Evolutionary conservation across 1,140 invertebrate genomes (phyloP), one percentile per base, ranked within the genome.

Genomic region (Druon quercuslanigerum): DNA sequence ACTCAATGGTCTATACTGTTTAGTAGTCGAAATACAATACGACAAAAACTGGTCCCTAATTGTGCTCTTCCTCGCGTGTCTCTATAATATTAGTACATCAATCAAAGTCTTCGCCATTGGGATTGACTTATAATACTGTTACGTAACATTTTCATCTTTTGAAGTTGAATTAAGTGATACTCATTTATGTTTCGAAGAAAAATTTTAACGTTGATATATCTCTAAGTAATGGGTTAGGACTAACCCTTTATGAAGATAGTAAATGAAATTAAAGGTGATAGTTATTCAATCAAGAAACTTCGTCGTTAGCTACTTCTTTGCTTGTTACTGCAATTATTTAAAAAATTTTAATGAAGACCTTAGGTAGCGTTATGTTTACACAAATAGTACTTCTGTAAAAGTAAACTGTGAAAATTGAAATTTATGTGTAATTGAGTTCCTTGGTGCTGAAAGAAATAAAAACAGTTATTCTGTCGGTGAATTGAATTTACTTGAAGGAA

Each of bases 31-130:
- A 66, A 66, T 25, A 66, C 33, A 66, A 3, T 7, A 40, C 40
- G 5, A 66, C 8, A 46, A 66, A 40, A 40, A 66, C 12, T 46
- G 13, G 17, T 14, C 19, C 57, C 33, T 66, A 66, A 66, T 66
- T 66, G 60, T 66, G 25, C 60, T 66, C 25, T 66, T 66, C 25
- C 57, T 66, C n/a, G 57, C 60, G 25, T 66, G 33, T 40, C 25
- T 40, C 25, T 40, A 66, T 57, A 20, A n/a, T 66, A 16, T 66
- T 60, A 60, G 11, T 7, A 11, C 20, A 16, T 66, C 60, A 33
- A 46, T 66, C 60, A 40, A 46, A 46, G 40, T 66, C 40, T 33
- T 57, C 4, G 7, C 2, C 3, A 25, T 12, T 57, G 3, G 25
- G 5, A 25, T n/a, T 0, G 1, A 16, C 0, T 40, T 33, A 17